Conservation (phyloP, 2,888 invertebrate species). For the Ectemnius continuus region DNA sequence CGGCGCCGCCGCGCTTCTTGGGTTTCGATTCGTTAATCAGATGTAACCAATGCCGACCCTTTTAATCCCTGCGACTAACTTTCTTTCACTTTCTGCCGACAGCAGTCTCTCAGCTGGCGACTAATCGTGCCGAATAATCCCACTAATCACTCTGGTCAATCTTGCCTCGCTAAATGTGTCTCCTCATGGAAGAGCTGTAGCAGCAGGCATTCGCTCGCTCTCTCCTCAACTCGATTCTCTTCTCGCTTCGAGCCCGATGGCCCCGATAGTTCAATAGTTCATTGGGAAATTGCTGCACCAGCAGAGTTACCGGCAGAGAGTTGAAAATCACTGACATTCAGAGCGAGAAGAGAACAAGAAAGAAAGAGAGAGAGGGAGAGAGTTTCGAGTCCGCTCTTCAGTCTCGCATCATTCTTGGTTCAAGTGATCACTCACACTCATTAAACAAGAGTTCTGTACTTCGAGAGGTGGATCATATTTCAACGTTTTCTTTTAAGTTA, state of each 20-base stretch:
- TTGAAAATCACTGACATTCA: too few species aligned
- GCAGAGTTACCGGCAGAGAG: too few species aligned
- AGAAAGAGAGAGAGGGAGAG: too few species aligned
- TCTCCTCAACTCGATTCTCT: not conserved
- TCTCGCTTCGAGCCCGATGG: not conserved
- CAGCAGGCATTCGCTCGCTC: not conserved
- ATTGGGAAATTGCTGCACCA: too few species aligned
- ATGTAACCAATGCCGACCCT: not conserved
- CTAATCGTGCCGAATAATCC: not conserved
- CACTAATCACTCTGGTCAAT: not conserved
- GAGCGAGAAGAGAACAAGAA: too few species aligned
- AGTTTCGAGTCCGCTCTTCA: too few species aligned
- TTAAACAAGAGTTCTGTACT: constrained; percentile 17
- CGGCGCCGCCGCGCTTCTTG: not conserved
- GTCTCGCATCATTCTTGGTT: too few species aligned
- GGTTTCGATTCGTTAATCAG: not conserved
- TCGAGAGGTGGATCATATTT: constrained; percentile 11
- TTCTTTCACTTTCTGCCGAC: not conserved
- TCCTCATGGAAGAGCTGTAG: not conserved
- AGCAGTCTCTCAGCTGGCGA: not conserved
- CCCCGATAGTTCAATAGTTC: too few species aligned
- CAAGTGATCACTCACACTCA: too few species aligned
- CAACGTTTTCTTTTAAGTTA: not conserved
- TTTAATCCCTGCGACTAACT: not conserved
- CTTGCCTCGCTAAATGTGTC: not conserved